Base-by-base conservation (phyloP, 2,113 vertebrate species). In the Pterocles orientalis region DNA sequence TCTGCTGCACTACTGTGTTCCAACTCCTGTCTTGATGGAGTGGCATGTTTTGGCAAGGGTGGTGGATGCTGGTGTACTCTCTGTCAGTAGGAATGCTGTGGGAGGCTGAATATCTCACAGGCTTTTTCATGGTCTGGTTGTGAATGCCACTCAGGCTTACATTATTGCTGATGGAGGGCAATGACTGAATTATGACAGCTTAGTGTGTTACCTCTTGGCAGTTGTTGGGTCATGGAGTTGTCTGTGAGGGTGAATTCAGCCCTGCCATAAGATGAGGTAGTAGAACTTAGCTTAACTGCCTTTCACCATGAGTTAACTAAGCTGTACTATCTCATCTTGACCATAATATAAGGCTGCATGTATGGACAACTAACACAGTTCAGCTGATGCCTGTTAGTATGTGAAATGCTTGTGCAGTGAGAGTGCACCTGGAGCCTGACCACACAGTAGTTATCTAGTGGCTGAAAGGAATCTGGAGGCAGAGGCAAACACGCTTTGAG, bases 211-310 rank as follows among this genome's bases (percentile, higher is more conserved):
- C 8, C 12, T 88, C 41, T 54, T 64, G 47, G 12, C 11, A 26
- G 5, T 1, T 26, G 5, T 1, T 26, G 36, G 31, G 50, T 50
- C 68, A 70, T 0, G 2, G 34, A 50, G 26, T 36, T 68, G 14
- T 68, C 18, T 53, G 2, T 13, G 64, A 71, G 39, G 57, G 25
- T 54, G 70, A 14, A 36, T 72, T 66, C 60, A 72, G 21, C 31
- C 25, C 31, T 54, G 19, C 26, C 3, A 1, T 54, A 53, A 65
- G 18, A 53, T 34, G 34, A 70, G 12, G 36, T 51, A 71, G 29
- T 28, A 17, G 28, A 65, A 21, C 29, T 66, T 36, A 24, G 14
- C n/a, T 58, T 41, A 57, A 34, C 51, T 58, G 36, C 39, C 69
- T 86, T 86, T 48, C 39, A 21, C 39, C 58, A 80, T 34, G 50